Conservation (phyloP, 2,113 vertebrate species). For the Thryonomys swinderianus region DNA sequence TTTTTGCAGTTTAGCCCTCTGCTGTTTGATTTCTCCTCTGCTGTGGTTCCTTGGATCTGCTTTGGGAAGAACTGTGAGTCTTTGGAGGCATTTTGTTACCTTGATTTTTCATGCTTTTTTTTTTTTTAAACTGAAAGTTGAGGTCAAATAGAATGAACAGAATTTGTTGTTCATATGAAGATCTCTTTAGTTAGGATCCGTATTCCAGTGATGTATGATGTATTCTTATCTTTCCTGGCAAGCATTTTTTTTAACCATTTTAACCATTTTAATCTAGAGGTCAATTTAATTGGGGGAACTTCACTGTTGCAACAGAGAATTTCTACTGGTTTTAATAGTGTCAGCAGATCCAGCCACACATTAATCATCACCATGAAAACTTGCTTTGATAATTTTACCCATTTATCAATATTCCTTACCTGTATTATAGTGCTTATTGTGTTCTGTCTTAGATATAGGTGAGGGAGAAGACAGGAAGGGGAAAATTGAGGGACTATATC, state of each 20-base stretch:
- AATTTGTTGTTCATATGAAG: background rate
- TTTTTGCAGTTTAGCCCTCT: background rate
- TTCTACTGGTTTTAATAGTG: background rate
- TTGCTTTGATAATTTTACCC: background rate
- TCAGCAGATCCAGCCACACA: background rate
- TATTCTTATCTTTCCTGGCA: background rate
- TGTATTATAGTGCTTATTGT: background rate
- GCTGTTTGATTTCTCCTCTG: background rate
- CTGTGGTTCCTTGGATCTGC: background rate
- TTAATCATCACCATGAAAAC: background rate
- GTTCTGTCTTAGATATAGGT: background rate
- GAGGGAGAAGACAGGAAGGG: background rate
- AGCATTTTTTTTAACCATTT: background rate
- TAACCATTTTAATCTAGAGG: no score
- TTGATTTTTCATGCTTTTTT: background rate
- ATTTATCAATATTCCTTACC: background rate
- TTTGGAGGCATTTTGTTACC: background rate
- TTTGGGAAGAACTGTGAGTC: background rate
- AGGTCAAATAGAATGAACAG: background rate
- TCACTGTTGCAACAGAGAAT: background rate
- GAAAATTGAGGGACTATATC: background rate
- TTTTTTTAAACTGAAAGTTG: background rate
- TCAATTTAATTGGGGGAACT: background rate
- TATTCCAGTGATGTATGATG: background rate
- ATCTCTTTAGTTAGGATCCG: background rate